phyloP scores from a whole-genome alignment of 30 jellyfish, hydroid and myxozoan genomes.

The Aurelia aurita complex sp. Pacific region DNA sequence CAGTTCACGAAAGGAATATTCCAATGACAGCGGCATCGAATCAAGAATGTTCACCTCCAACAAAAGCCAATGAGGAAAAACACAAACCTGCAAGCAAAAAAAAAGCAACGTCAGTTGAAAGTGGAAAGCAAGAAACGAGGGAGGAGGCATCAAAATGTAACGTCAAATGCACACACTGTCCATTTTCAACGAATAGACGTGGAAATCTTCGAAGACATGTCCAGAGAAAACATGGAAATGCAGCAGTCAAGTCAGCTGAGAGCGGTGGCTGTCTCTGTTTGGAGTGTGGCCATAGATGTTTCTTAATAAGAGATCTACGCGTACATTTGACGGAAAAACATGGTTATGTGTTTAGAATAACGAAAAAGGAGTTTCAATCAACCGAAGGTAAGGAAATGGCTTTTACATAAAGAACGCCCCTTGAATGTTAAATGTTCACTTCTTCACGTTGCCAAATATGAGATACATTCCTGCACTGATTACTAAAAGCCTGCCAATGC shows the following conservation, averaged over 20 bases:
- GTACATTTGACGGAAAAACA: constrained; percentile 2
- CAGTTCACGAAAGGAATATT: neutral
- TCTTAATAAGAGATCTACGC: constrained; percentile 8
- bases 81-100: neutral
- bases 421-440: too few relatives aligned
- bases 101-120: neutral
- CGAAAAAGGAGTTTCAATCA: neutral
- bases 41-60: neutral
- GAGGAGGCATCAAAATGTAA: neutral
- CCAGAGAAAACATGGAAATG: constrained; percentile 3
- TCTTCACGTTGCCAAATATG: too few relatives aligned
- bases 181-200: constrained; percentile 2
- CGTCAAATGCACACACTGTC: constrained; percentile 6
- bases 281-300: constrained; percentile 15
- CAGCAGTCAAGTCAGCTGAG: constrained; percentile 17
- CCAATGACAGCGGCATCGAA: neutral
- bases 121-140: neutral
- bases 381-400: too few relatives aligned
- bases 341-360: constrained; percentile 1
- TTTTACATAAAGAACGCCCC: too few relatives aligned
- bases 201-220: constrained; percentile 13
- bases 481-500: neutral
- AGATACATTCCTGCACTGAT: neutral
- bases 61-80: neutral
- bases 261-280: constrained; percentile 12